These are phyloP conservation scores for Brachycybe producta DNA, from an alignment of 2,888 invertebrate species.

Conservation along the genomic window DNA sequence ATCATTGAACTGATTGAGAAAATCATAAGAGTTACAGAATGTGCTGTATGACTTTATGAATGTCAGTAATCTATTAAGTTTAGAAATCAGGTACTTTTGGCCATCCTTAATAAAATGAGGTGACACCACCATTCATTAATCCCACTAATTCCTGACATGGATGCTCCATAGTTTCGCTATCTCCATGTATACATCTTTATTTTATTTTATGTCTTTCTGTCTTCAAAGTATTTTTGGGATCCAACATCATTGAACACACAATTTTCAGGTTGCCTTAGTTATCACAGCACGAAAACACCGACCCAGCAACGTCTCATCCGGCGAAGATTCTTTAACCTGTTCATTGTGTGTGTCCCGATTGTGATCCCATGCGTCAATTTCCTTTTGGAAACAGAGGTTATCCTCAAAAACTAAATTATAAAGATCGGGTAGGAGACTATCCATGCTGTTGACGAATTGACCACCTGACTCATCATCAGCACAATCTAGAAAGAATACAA, in stretches of 20 bases:
- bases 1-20: no score
- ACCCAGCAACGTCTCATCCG: not conserved
- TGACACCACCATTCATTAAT: no score
- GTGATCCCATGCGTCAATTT: conserved; percentile 35
- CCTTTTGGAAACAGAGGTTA: conserved; percentile 31
- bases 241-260: not conserved
- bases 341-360: conserved; percentile 25
- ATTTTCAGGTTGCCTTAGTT: not conserved
- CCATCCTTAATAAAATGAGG: no score
- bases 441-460: not conserved
- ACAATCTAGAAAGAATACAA: conserved; percentile 6
- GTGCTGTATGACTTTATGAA: no score
- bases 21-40: no score
- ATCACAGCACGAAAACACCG: not conserved
- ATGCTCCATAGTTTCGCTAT: no score
- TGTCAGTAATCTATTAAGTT: no score
- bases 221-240: no score
- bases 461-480: not conserved
- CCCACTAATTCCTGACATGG: no score
- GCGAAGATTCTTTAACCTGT: not conserved
- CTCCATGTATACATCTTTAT: no score
- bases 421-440: conserved; percentile 1
- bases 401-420: conserved; percentile 28
- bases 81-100: no score
- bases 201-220: no score